Percentiles rank a stretch among this genome's conserved stretches.
Evolutionary conservation across 2,888 invertebrate species (phyloP).

Genomic region (Polydrusus tereticollis): DNA sequence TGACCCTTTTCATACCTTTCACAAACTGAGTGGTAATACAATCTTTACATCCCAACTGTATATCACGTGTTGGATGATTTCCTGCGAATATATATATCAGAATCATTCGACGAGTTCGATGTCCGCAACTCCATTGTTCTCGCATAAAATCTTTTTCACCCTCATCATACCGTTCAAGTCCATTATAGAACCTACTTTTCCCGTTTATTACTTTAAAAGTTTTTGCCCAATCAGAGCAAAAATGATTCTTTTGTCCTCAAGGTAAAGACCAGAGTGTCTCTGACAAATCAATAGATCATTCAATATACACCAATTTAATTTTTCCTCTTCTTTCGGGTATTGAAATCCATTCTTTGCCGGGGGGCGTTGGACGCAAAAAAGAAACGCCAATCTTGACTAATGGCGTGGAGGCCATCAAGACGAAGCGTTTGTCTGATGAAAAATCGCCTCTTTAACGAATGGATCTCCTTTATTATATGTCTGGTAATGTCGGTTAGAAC

Average conservation of each 20-base stretch:
- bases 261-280: constrained; percentile 34
- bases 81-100: too few species aligned
- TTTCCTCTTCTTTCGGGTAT: constrained; percentile 45
- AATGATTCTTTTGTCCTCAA: constrained; percentile 20
- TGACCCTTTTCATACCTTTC: too few species aligned
- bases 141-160: not conserved
- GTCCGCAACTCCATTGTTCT: not conserved
- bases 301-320: constrained; percentile 47
- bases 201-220: constrained; percentile 8
- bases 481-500: constrained; percentile 37
- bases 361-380: constrained; percentile 35
- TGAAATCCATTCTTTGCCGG: constrained; percentile 45
- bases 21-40: too few species aligned
- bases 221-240: not conserved
- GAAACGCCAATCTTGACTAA: constrained; percentile 47
- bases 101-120: too few species aligned
- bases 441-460: constrained; percentile 40
- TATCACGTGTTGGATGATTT: too few species aligned
- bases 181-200: not conserved
- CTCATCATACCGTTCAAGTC: not conserved
- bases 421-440: constrained; percentile 39
- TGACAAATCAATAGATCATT: constrained; percentile 47
- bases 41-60: too few species aligned
- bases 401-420: constrained; percentile 42
- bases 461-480: constrained; percentile 44